A percentile compares a stretch with the other conserved stretches of the same genome.
Conservation (phyloP, 2,113 vertebrate species). For the Ahaetulla prasina region DNA sequence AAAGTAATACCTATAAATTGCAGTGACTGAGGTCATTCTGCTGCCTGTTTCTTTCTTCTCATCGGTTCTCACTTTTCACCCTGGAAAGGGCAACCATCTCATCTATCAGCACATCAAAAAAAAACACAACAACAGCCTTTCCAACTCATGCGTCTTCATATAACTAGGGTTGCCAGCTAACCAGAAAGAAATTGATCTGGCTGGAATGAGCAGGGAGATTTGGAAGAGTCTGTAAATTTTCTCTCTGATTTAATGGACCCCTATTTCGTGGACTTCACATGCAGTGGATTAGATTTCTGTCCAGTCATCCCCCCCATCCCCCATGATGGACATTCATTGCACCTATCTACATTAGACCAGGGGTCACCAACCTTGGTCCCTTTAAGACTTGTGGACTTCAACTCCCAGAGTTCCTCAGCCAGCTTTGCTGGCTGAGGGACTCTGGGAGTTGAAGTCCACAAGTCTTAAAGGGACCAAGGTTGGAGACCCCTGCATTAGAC, state of each 20-base stretch:
- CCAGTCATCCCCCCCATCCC: not conserved
- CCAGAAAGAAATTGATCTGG: rapidly evolving
- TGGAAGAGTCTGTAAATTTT: not conserved
- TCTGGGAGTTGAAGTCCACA: too few relatives aligned
- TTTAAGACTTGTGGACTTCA: too few relatives aligned
- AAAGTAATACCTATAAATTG: not conserved
- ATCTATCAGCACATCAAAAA: not conserved
- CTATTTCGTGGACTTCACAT: not conserved
- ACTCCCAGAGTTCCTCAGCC: too few relatives aligned
- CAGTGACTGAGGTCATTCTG: not conserved
- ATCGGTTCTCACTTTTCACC: not conserved
- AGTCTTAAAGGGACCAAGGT: too few relatives aligned
- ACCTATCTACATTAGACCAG: not conserved
- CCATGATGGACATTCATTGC: not conserved
- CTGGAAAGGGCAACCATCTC: slow-evolving; percentile 3
- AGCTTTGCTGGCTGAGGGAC: too few relatives aligned
- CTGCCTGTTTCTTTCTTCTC: not conserved
- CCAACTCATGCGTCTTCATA: not conserved
- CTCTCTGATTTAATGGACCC: not conserved
- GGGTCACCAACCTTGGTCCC: too few relatives aligned
- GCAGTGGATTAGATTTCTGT: not conserved
- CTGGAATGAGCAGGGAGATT: not conserved
- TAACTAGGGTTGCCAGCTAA: not conserved
- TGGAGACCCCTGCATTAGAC: too few relatives aligned
- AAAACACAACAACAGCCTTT: too few relatives aligned